Conservation (phyloP, 2,888 invertebrate genomes). For the Andrena minutula region DNA sequence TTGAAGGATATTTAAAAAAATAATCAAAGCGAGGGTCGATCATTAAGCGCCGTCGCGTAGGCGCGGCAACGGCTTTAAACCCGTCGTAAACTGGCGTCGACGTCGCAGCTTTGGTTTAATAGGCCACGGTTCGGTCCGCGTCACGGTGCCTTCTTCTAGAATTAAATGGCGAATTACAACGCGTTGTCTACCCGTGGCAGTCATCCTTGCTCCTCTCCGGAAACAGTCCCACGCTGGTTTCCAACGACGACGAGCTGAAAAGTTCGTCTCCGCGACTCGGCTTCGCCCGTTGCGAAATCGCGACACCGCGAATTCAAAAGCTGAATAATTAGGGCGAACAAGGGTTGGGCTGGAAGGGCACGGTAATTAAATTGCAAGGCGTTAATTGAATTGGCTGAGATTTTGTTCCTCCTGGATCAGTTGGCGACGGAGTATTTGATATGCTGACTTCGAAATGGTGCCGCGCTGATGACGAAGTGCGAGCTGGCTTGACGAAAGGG, state of each 20-base stretch:
- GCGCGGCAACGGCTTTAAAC: slow-evolving; percentile 20
- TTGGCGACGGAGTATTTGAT: slow-evolving; percentile 1
- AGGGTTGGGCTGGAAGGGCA: not conserved
- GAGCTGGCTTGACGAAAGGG: not conserved
- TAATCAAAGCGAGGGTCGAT: slow-evolving; percentile 10
- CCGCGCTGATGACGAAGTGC: not conserved
- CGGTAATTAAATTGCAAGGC: slow-evolving; percentile 13
- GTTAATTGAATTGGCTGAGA: slow-evolving; percentile 28
- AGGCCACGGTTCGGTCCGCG: slow-evolving; percentile 48
- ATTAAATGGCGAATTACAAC: slow-evolving; percentile 59
- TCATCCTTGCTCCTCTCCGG: slow-evolving; percentile 15
- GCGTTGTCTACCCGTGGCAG: slow-evolving; percentile 19
- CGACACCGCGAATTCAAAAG: slow-evolving; percentile 14
- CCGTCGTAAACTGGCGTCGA: slow-evolving; percentile 8
- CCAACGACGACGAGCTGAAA: slow-evolving; percentile 24
- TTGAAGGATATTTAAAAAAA: slow-evolving; percentile 14
- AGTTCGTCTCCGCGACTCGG: not conserved
- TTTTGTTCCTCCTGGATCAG: not conserved
- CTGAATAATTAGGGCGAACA: not conserved
- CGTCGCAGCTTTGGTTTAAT: slow-evolving; percentile 45
- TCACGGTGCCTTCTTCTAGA: slow-evolving; percentile 62
- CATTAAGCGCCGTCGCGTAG: slow-evolving; percentile 1
- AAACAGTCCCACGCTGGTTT: slow-evolving; percentile 51
- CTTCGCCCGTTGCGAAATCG: not conserved
- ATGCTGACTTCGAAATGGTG: not conserved